These are phyloP conservation scores for Porites lobata DNA, from an alignment of 92 coral and sea anemone species.

Conservation along the genomic window DNA sequence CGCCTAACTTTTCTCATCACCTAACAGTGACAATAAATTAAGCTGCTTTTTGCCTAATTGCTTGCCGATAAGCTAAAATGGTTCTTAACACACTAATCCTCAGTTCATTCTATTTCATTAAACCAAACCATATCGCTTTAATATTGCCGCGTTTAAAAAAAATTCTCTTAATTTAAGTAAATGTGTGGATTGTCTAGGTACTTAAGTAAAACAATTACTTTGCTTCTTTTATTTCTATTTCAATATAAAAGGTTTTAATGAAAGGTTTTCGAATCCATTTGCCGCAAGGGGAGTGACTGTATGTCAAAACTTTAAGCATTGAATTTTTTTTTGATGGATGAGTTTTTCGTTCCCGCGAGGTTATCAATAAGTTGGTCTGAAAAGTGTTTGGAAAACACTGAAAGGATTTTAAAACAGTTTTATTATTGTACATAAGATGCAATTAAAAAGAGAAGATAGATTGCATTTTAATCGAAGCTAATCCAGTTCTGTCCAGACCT, in stretches of 20 bases:
- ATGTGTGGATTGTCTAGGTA: not conserved
- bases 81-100: not conserved
- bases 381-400: not conserved
- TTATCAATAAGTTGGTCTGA: not conserved
- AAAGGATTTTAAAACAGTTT: not conserved
- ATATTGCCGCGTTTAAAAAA: not conserved
- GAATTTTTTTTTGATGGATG: constrained; percentile 6
- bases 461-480: not conserved
- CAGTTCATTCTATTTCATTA: not conserved
- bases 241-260: not conserved
- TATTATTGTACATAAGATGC: not conserved
- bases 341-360: constrained; percentile 23
- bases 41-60: not conserved
- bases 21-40: not conserved
- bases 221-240: not conserved
- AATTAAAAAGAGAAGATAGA: constrained; percentile 5
- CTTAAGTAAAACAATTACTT: not conserved
- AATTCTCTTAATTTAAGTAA: not conserved
- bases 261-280: constrained; percentile 6
- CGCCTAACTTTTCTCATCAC: not conserved
- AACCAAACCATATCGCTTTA: not conserved
- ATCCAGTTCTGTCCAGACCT: no score
- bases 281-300: constrained; percentile 7
- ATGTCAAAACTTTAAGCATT: constrained; percentile 3
- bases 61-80: not conserved